Evolutionary conservation across 2,888 invertebrate species (phyloP).

Genomic region (Lasioglossum villosulum): DNA sequence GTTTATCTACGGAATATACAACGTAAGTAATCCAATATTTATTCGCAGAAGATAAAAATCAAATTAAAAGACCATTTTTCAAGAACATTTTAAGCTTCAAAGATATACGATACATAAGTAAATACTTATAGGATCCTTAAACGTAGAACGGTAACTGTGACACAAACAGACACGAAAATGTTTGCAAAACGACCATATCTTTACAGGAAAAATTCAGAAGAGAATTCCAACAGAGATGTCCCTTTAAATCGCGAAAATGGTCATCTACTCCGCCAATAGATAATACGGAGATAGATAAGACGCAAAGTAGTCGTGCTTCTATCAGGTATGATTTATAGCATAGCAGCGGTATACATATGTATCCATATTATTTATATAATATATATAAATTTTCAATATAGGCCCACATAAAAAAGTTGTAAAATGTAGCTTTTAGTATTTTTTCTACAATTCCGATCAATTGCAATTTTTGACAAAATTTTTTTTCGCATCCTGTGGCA

Average conservation of each 20-base stretch:
- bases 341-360: constrained; percentile 27
- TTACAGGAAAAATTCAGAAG: constrained; percentile 91
- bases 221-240: constrained; percentile 90
- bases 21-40: constrained; percentile 88
- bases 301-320: constrained; percentile 75
- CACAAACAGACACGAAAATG: neutral
- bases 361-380: no score
- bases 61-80: neutral
- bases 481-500: no score
- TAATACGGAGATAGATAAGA: constrained; percentile 78
- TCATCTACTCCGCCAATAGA: constrained; percentile 74
- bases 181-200: neutral
- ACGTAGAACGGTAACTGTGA: neutral
- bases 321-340: constrained; percentile 74
- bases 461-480: no score
- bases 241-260: constrained; percentile 85
- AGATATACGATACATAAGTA: no score
- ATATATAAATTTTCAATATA: no score
- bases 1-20: constrained; percentile 95
- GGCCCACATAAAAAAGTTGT: no score
- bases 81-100: neutral
- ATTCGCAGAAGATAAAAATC: neutral
- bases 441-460: no score
- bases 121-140: neutral
- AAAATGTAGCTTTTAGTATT: no score